These are phyloP conservation scores for Gonocerus acuteangulatus DNA, from an alignment of 2,888 invertebrate genomes.

Conservation along the genomic window DNA sequence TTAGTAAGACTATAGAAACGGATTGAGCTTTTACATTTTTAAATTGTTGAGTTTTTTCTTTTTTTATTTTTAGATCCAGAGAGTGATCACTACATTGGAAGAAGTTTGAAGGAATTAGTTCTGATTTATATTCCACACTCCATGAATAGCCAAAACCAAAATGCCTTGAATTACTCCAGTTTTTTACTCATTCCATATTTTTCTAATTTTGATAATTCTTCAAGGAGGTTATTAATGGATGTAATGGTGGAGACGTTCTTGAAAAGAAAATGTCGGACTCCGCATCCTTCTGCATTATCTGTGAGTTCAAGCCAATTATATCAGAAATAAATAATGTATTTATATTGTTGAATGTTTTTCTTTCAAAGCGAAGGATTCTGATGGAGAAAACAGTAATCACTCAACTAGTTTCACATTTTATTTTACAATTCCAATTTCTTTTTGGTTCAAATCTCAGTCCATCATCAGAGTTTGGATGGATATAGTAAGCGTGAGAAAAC, in stretches of 20 bases:
- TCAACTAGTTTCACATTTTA: no score
- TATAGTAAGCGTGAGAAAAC: no score
- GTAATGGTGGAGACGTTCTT: constrained; percentile 36
- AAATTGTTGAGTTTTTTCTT: no score
- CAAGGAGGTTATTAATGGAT: constrained; percentile 36
- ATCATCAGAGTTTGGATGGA: no score
- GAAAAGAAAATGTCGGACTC: constrained; percentile 37
- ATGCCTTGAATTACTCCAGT: constrained; percentile 26
- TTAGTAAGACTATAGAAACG: no score
- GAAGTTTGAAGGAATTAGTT: constrained; percentile 36
- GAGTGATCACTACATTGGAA: constrained; percentile 36
- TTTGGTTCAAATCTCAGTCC: no score
- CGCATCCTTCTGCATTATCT: constrained; percentile 37
- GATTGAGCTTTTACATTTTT: no score
- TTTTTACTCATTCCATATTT: constrained; percentile 24
- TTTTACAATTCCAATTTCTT: no score
- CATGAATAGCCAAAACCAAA: constrained; percentile 32
- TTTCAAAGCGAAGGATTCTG: no score
- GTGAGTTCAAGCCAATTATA: constrained; percentile 34
- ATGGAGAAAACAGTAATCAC: no score
- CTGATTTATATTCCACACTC: constrained; percentile 40
- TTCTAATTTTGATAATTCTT: constrained; percentile 26
- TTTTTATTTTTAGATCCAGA: constrained; percentile 35
- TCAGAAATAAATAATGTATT: no score
- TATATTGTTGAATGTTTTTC: no score